Base-by-base conservation (phyloP, 2,113 vertebrate genomes). In the Oreochromis niloticus region DNA sequence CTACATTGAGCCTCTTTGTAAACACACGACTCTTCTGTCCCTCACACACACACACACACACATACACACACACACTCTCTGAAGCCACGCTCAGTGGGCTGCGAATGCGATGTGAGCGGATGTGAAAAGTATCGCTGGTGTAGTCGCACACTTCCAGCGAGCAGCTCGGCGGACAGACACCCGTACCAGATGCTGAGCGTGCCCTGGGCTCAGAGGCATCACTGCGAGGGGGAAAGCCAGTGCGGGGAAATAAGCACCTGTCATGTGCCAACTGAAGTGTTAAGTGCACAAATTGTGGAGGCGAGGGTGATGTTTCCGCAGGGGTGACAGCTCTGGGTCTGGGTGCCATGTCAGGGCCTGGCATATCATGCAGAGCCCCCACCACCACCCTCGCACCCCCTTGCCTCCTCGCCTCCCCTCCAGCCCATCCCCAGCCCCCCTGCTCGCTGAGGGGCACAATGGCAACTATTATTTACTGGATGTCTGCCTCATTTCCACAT, bases 191-290 rank as follows among this genome's bases (percentile, higher is more conserved):
- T 94, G 93, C 91, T 59, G 89, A 36, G 84, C 71, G 84, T 85
- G 92, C 92, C 92, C 91, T 87, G 87, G 90, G 94, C 92, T 92
- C 89, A n/a, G 91, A 90, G 87, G 89, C 93, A 87, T 91, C 92
- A 56, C 91, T 91, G 83, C 41, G 34, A 93, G 90, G 88, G 84
- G 92, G 61, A 68, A 87, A 87, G 92, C 93, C 93, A 94, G 92
- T 84, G 85, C 86, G 75, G 90, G 91, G 91, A 96, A 95, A 96
- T 96, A 94, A 96, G 95, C 96, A 96, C 96, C 96, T 96, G 95
- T 96, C 96, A 96, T 93, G 94, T 93, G 94, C 96, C 95, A 96
- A 96, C 92, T 96, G 94, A 94, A 96, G 95, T 95, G 96, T 97
- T 96, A 95, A 96, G 94, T 95, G 94, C 93, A 95, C 94, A 95